These are phyloP conservation scores for Therioaphis trifolii DNA, from an alignment of 2,888 invertebrate genomes.

Conservation along the genomic window DNA sequence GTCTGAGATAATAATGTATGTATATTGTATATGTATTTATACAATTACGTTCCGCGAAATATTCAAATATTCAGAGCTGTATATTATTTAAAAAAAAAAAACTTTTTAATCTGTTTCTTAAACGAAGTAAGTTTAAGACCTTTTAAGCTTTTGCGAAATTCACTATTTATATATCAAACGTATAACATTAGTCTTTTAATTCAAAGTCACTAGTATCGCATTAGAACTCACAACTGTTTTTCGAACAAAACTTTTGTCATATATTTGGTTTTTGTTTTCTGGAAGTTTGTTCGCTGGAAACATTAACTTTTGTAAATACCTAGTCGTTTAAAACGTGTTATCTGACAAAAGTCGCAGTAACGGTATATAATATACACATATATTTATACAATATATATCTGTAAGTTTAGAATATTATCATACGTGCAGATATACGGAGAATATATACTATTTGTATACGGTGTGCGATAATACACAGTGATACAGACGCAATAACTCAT, in stretches of 20 bases:
- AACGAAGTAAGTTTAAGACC: constrained; percentile 11
- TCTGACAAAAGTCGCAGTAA: constrained; percentile 33
- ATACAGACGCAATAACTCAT: no score
- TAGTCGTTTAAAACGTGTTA: constrained; percentile 41
- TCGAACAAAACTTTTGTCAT: constrained; percentile 35
- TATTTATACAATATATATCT: constrained; percentile 10
- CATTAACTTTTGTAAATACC: constrained; percentile 49
- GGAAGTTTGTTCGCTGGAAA: constrained; percentile 37
- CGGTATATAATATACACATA: not conserved
- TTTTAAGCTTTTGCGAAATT: constrained; percentile 24
- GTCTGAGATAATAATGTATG: not conserved
- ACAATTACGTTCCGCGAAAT: not conserved
- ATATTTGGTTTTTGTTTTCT: constrained; percentile 50
- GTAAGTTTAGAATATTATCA: not conserved
- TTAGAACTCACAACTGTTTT: constrained; percentile 55
- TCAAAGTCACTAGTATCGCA: constrained; percentile 45
- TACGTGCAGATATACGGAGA: not conserved
- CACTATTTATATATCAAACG: constrained; percentile 27
- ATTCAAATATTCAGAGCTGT: not conserved
- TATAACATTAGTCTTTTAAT: constrained; percentile 39
- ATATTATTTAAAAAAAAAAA: constrained; percentile 17
- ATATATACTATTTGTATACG: not conserved
- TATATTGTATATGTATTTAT: no score
- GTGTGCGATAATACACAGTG: no score
- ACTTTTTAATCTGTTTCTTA: constrained; percentile 30